Evolutionary conservation across 30 jellyfish, hydroid and myxozoan genomes (phyloP).

Genomic region (Turritopsis rubra): DNA sequence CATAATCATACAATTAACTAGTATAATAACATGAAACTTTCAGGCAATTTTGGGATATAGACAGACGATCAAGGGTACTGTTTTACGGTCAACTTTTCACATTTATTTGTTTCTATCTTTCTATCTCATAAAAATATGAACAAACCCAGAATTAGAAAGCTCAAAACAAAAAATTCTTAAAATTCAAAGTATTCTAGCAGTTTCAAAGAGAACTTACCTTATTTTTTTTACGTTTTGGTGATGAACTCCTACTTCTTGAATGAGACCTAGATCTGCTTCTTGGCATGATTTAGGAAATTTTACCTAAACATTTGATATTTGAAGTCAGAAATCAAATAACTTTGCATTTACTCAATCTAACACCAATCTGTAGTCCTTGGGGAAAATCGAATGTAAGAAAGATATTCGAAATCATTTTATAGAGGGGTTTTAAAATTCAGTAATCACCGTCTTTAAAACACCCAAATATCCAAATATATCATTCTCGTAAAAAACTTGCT

Average conservation of each 20-base stretch:
- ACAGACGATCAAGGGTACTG: neutral
- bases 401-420: too few species aligned
- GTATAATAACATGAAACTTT: neutral
- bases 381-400: too few species aligned
- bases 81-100: neutral
- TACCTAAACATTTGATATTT: conserved; percentile 19
- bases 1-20: neutral
- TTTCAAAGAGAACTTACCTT: conserved; percentile 30
- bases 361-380: too few species aligned
- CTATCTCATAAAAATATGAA: neutral
- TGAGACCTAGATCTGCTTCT: conserved; percentile 65
- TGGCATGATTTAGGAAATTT: conserved; percentile 30
- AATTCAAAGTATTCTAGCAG: neutral
- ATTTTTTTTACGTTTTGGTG: conserved; percentile 56
- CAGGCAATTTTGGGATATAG: neutral
- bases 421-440: too few species aligned
- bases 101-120: neutral
- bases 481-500: too few species aligned
- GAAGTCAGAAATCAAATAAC: neutral
- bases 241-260: conserved; percentile 73
- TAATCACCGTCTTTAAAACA: too few species aligned
- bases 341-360: too few species aligned
- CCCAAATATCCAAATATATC: too few species aligned
- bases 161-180: neutral
- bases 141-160: neutral